Evolutionary conservation across 2,888 invertebrate genomes (phyloP), one percentile per base, ranked within the genome.

Genomic region (Mimumesa dahlbomi): DNA sequence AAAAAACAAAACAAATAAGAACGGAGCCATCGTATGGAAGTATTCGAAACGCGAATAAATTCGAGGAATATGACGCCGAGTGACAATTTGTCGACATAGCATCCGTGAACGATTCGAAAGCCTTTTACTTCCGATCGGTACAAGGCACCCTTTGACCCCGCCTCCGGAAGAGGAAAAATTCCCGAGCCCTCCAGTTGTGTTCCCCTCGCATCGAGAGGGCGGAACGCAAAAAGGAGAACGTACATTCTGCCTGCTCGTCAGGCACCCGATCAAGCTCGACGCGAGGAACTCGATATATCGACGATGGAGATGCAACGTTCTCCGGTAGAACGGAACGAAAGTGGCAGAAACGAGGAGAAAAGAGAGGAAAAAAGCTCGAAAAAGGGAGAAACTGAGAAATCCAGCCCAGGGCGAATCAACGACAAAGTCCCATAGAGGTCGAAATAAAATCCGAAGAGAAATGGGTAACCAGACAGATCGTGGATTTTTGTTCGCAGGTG

Each of bases 381-480:
- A 42, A 58, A n/a, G 22, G 29, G 43, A 22, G 63, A 45, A 54
- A 54, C 45, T 29, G 13, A 31, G 45, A 31, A 54, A 69, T 50
- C 45, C n/a, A 62, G 45, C 54, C 57, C 65, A 56, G 54, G 49
- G 68, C 49, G 56, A 75, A 67, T 75, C 66, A 65, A 76, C 69
- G 68, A 49, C 53, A 16, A 74, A 74, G 63, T 67, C 62, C 36
- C 50, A 65, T 62, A 69, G 65, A 68, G 72, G 68, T 71, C 54
- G 61, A 72, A 77, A 71, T 73, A 66, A 79, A 82, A 79, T 75
- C 45, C 58, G 42, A 18, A 43, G 66, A 52, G 50, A 63, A 66
- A 71, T 63, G 67, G 64, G 57, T 50, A 73, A 59, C 59, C 57
- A 70, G 72, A 56, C 56, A 58, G 67, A 74, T 71, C 53, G 63